Evolutionary conservation across 2,888 invertebrate genomes (phyloP).

Genomic region (Eupithecia dodoneata): DNA sequence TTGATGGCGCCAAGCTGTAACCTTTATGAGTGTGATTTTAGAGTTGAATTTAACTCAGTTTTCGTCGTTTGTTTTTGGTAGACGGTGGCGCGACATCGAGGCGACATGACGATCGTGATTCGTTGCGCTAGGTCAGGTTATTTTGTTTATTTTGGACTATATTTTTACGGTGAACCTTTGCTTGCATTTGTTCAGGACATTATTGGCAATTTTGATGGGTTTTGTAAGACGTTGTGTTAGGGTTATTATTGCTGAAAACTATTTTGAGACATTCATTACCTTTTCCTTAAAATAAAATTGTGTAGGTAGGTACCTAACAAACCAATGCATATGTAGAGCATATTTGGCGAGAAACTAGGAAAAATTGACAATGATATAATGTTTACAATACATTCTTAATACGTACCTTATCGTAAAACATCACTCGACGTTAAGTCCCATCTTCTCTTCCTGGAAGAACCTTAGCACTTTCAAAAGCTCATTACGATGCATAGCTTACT

Average conservation of each 20-base stretch:
- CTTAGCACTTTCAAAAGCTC: neutral
- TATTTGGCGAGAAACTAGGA: neutral
- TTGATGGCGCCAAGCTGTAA: conserved; percentile 32
- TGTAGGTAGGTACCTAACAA: neutral
- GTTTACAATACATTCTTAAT: neutral
- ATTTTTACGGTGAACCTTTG: conserved; percentile 47
- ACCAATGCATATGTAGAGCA: neutral
- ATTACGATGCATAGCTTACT: neutral
- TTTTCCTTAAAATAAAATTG: neutral
- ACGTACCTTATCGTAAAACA: neutral
- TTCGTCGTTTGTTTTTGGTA: conserved; percentile 45
- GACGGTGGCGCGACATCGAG: conserved; percentile 51
- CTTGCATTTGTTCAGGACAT: conserved; percentile 18
- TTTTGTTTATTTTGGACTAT: conserved; percentile 52
- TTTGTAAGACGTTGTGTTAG: neutral
- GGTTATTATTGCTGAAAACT: neutral
- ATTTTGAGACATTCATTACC: neutral
- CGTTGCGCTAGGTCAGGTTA: conserved; percentile 60
- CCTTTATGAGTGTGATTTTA: conserved; percentile 13
- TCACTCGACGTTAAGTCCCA: neutral
- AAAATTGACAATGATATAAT: neutral
- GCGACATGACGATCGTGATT: conserved; percentile 54
- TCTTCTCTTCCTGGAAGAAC: neutral
- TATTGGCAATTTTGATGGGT: neutral
- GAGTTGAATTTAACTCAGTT: conserved; percentile 28